Percentiles rank a stretch among this genome's conserved stretches.
Evolutionary conservation across 2,113 vertebrate species (phyloP).

Genomic region (Vulpes lagopus): DNA sequence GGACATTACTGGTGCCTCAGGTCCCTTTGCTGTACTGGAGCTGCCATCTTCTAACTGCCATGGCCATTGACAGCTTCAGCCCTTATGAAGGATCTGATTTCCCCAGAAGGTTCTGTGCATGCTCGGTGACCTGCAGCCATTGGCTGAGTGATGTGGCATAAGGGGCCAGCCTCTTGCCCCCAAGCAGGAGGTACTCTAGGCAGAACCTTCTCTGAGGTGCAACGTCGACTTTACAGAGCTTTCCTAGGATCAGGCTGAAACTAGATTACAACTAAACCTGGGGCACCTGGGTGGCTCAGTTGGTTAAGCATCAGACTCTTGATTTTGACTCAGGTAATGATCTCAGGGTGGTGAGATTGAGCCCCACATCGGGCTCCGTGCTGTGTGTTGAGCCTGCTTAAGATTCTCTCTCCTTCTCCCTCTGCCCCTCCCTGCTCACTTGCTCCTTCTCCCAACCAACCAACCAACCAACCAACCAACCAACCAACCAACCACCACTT

Average conservation of each 20-base stretch:
- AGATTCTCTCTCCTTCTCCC: background rate
- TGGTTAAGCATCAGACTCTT: background rate
- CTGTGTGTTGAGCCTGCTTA: background rate
- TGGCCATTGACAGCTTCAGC: background rate
- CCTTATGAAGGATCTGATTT: background rate
- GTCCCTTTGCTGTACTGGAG: background rate
- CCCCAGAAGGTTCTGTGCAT: background rate
- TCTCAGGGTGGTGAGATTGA: background rate
- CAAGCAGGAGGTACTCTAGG: background rate
- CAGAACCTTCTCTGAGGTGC: background rate
- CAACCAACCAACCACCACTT: background rate
- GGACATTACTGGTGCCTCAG: too few relatives aligned
- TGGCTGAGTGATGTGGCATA: accelerated
- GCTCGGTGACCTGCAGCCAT: background rate
- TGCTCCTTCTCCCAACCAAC: too few relatives aligned
- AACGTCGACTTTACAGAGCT: background rate
- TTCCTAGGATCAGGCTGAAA: background rate
- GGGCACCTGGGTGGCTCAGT: background rate
- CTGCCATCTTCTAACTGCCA: background rate
- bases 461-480: too few relatives aligned
- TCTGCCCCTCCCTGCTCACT: background rate
- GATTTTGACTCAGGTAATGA: background rate
- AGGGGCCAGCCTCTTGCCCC: too few relatives aligned
- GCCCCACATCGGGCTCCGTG: background rate
- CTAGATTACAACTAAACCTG: background rate